Evolutionary conservation across 2,113 vertebrate species (phyloP).

Genomic region (Steatornis caripensis): DNA sequence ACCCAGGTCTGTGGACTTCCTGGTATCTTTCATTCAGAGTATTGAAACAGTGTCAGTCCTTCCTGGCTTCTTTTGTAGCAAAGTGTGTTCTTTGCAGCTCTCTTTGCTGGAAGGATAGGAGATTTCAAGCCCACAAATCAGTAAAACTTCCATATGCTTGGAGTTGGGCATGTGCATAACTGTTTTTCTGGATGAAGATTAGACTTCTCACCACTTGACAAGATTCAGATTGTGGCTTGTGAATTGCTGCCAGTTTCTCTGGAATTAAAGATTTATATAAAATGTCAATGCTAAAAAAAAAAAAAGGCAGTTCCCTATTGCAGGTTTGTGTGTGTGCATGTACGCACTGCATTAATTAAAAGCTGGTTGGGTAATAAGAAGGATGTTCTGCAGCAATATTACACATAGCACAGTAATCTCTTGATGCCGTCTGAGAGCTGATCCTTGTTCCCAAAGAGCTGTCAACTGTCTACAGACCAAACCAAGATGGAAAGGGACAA

Average conservation of each 20-base stretch:
- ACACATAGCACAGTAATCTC: background rate
- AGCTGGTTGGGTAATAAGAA: background rate
- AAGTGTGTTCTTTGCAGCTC: background rate
- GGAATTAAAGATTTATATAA: background rate
- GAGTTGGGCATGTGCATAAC: background rate
- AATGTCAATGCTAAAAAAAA: background rate
- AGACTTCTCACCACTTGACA: constrained; percentile 3
- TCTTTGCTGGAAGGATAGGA: background rate
- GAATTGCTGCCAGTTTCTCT: background rate
- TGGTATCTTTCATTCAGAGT: background rate
- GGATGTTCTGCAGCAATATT: background rate
- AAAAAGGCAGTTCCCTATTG: background rate
- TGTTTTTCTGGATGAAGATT: constrained; percentile 17
- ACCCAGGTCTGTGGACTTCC: background rate
- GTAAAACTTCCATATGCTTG: background rate
- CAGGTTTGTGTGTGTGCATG: background rate
- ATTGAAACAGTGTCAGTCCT: background rate
- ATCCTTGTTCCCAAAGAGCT: background rate
- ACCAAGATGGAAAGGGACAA: background rate
- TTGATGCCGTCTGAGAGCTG: background rate
- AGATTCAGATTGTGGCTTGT: constrained; percentile 12
- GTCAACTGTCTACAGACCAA: background rate
- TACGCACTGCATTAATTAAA: background rate
- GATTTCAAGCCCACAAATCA: background rate
- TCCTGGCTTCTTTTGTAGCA: background rate